Evolutionary conservation across 1,140 invertebrate genomes (phyloP).

Genomic region (Charaxes varanes): DNA sequence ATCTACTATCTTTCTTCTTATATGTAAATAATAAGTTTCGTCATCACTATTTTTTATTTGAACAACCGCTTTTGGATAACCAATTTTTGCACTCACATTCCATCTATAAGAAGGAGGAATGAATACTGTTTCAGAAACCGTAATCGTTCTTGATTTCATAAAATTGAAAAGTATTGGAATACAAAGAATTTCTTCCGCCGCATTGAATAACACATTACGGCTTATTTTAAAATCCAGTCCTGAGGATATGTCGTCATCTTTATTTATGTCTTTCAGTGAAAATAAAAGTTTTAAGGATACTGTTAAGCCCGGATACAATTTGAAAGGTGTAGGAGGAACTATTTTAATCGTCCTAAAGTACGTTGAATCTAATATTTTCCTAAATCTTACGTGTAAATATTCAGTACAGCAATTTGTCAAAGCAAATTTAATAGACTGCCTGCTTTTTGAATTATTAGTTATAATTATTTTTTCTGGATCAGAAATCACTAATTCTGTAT

Average conservation of each 20-base stretch:
- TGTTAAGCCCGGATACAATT: slow-evolving; percentile 42
- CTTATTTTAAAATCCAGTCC: slow-evolving; percentile 39
- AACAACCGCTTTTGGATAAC: slow-evolving; percentile 30
- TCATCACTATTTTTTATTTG: slow-evolving; percentile 29
- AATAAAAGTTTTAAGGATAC: slow-evolving; percentile 30
- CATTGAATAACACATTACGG: slow-evolving; percentile 23
- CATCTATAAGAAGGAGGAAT: slow-evolving; percentile 44
- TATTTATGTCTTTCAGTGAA: slow-evolving; percentile 13
- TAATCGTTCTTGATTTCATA: slow-evolving; percentile 17
- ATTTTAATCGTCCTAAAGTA: slow-evolving; percentile 32
- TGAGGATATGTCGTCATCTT: slow-evolving; percentile 20
- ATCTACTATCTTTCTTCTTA: slow-evolving; percentile 33
- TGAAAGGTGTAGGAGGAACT: slow-evolving; percentile 27
- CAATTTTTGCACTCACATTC: slow-evolving; percentile 32
- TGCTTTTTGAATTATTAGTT: slow-evolving; percentile 14
- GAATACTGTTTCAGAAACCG: slow-evolving; percentile 30
- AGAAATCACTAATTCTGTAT: slow-evolving; percentile 26
- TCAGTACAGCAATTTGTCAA: slow-evolving; percentile 35
- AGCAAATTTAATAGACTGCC: slow-evolving; percentile 39
- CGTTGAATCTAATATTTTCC: slow-evolving; percentile 26
- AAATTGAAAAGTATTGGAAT: slow-evolving; percentile 33
- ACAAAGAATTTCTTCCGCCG: slow-evolving; percentile 23
- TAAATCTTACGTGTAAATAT: slow-evolving; percentile 31
- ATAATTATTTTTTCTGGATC: slow-evolving; percentile 33
- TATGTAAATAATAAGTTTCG: slow-evolving; percentile 35